phyloP scores from a whole-genome alignment of 2,113 vertebrate species.

The Riparia riparia region DNA sequence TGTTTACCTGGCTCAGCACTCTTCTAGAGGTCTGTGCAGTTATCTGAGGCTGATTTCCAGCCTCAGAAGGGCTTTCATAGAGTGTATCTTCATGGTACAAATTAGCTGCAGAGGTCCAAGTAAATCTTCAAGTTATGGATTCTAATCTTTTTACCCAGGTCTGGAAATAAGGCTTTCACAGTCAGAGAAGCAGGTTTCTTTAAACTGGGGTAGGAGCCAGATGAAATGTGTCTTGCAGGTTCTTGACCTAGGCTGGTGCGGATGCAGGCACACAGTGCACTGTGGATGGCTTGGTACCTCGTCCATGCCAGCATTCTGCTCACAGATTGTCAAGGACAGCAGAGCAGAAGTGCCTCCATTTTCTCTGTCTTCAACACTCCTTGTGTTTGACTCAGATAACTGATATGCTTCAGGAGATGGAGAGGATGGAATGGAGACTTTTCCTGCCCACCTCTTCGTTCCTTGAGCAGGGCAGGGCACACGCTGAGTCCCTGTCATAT shows the following conservation, averaged over 20 bases:
- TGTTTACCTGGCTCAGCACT: background rate
- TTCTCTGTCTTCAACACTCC: background rate
- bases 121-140: background rate
- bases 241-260: background rate
- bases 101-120: background rate
- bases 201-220: background rate
- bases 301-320: rapidly evolving
- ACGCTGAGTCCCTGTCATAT: rapidly evolving
- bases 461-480: background rate
- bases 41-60: background rate
- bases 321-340: rapidly evolving
- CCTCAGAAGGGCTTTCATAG: background rate
- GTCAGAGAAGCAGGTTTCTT: background rate
- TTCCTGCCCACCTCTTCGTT: background rate
- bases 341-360: background rate
- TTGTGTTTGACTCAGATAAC: background rate
- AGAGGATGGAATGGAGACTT: background rate
- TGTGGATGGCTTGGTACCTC: rapidly evolving
- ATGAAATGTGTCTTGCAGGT: background rate
- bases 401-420: background rate
- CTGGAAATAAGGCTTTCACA: background rate
- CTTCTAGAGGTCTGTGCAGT: background rate
- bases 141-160: background rate
- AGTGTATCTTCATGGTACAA: background rate
- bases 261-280: background rate